Evolutionary conservation across 1,140 invertebrate genomes (phyloP), one percentile per base, ranked within the genome.

Genomic region (Temnothorax nylanderi): DNA sequence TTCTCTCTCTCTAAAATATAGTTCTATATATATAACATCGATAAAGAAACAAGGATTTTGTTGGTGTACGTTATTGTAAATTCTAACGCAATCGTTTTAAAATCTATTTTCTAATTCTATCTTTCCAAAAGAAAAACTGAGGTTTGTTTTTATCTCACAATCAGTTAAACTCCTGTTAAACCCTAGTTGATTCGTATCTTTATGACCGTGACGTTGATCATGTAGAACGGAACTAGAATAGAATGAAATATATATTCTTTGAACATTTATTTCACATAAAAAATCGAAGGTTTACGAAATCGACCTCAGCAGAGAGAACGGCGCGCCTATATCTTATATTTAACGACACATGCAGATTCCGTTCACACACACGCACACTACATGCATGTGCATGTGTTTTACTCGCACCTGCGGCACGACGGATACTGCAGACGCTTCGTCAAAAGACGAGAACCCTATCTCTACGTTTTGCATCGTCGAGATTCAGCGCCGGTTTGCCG

Each of bases 191-290:
- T 16, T 44, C 18, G 51, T 3, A 21, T 26, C 8, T 82, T 84
- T 84, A 62, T 4, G 54, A 49, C 8, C 69, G 13, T 58, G 78
- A 82, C 51, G 51, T 26, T 34, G 34, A 74, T n/a, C 18, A 60
- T 3, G 21, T 26, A 60, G 41, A 69, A 41, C n/a, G 21, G 65
- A 75, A 62, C 37, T 44, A 16, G 16, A 44, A 26, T 34, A 41
- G 67, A 74, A 10, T 72, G 26, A 84, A 11, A 34, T 47, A 65
- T 21, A 37, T 21, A 37, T 16, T 75, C 26, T 56, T 81, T 51
- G n/a, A 26, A 44, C 44, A 60, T 84, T 49, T 74, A 60, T 60
- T 60, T 74, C 26, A 13, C 41, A 62, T 84, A 62, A 75, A 58
- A 44, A 60, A 8, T 0, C 11, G 11, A 18, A 49, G 18, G 47